A percentile compares a stretch with the other conserved stretches of the same genome.
These are phyloP conservation scores for Xenops minutus DNA, from an alignment of 2,797 vertebrate species.

Conservation along the genomic window DNA sequence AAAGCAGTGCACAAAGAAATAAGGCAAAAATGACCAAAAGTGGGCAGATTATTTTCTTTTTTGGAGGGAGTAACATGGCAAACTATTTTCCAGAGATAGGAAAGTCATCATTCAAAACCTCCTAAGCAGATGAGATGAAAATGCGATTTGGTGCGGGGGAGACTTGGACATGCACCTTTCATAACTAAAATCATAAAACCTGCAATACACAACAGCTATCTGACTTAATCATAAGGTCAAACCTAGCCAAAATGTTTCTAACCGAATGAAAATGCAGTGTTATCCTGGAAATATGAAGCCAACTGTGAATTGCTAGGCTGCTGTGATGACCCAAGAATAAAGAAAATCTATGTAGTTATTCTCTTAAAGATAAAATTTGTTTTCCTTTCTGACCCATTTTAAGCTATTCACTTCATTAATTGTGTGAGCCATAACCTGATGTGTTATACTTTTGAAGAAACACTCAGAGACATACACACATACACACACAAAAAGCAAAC, in stretches of 20 bases:
- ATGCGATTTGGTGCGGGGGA: neutral
- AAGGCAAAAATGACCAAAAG: neutral
- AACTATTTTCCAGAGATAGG: neutral
- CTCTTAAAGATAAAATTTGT: neutral
- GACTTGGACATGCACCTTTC: neutral
- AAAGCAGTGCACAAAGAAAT: neutral
- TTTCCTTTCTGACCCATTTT: neutral
- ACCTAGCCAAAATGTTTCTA: neutral
- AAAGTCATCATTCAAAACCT: neutral
- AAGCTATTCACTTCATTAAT: neutral
- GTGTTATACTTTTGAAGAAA: neutral
- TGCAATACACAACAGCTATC: neutral
- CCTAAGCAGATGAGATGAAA: neutral
- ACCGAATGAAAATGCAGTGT: neutral
- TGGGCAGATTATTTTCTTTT: neutral
- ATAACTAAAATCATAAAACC: neutral
- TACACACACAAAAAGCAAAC: accelerated
- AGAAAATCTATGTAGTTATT: neutral
- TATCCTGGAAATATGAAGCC: neutral
- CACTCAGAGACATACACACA: neutral
- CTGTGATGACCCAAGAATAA: neutral
- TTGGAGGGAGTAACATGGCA: neutral
- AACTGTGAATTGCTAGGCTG: neutral
- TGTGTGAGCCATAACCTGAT: neutral
- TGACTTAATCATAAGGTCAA: neutral